phyloP scores from a whole-genome alignment of 1,140 invertebrate species.

The Marisa cornuarietis region DNA sequence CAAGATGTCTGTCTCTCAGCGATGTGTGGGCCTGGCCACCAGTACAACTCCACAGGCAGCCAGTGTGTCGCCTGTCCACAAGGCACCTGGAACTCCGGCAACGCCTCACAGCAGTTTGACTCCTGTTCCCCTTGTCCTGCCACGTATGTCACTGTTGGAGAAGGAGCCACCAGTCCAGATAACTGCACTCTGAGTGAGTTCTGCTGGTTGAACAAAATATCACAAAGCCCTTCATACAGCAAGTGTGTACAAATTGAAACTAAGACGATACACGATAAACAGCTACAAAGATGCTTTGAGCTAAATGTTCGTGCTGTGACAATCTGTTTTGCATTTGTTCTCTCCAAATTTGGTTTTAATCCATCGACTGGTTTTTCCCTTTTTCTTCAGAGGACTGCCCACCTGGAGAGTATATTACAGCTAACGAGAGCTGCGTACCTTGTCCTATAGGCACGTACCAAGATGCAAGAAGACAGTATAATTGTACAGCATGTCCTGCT shows the following conservation, averaged over 20 bases:
- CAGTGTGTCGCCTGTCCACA: slow-evolving; percentile 29
- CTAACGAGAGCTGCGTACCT: background rate
- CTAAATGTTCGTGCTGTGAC: too few species aligned
- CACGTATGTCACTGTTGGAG: slow-evolving; percentile 21
- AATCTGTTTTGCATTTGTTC: too few species aligned
- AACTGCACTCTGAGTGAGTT: slow-evolving; percentile 33
- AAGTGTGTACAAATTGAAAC: too few species aligned
- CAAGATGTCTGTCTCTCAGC: background rate
- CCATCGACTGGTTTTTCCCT: too few species aligned
- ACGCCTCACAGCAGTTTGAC: slow-evolving; percentile 26
- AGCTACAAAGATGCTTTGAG: too few species aligned
- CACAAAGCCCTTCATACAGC: too few species aligned
- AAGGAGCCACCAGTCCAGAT: slow-evolving; percentile 18
- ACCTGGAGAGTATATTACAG: background rate
- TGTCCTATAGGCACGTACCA: slow-evolving; percentile 11
- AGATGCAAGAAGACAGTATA: background rate
- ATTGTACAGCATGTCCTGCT: background rate
- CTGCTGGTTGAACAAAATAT: background rate
- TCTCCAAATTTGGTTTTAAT: too few species aligned
- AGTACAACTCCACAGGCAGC: background rate
- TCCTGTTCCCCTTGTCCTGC: slow-evolving; percentile 17
- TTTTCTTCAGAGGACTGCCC: slow-evolving; percentile 1
- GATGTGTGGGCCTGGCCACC: background rate
- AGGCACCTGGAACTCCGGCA: slow-evolving; percentile 33
- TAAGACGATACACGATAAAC: too few species aligned